Percentiles rank a stretch among this genome's conserved stretches.
Conservation (phyloP, 2,797 vertebrate species). For the Denticeps clupeoides region DNA sequence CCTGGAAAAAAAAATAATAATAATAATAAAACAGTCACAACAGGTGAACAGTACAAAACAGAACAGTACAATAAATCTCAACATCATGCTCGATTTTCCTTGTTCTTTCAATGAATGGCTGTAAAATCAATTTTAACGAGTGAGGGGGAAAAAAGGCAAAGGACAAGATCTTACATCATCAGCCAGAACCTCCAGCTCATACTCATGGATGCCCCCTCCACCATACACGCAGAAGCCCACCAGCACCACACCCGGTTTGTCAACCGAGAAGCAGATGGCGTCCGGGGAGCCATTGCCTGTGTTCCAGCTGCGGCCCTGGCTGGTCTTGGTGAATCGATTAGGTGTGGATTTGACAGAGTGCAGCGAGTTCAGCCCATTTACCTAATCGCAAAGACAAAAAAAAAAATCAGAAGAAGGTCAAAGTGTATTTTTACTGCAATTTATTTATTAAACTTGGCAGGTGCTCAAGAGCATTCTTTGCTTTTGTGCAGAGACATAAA, state of each 20-base stretch:
- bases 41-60: neutral
- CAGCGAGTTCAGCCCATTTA: slow-evolving; percentile 88
- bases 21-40: no score
- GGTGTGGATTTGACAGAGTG: slow-evolving; percentile 93
- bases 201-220: slow-evolving; percentile 96
- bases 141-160: neutral
- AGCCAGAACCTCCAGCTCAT: slow-evolving; percentile 91
- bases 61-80: neutral
- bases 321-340: slow-evolving; percentile 95
- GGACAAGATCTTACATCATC: slow-evolving; percentile 77
- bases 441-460: no score
- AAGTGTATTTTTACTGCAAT: no score
- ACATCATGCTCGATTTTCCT: no score
- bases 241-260: slow-evolving; percentile 89
- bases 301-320: slow-evolving; percentile 98
- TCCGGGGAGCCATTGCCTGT: slow-evolving; percentile 97
- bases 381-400: slow-evolving; percentile 46
- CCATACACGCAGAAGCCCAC: slow-evolving; percentile 97
- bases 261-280: slow-evolving; percentile 93
- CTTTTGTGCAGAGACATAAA: neutral
- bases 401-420: no score
- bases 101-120: no score
- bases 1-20: no score
- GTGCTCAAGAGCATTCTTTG: neutral
- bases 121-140: no score